A percentile compares a stretch with the other conserved stretches of the same genome.
These are phyloP conservation scores for Leptinotarsa juncta DNA, from an alignment of 2,888 invertebrate genomes.

Conservation along the genomic window DNA sequence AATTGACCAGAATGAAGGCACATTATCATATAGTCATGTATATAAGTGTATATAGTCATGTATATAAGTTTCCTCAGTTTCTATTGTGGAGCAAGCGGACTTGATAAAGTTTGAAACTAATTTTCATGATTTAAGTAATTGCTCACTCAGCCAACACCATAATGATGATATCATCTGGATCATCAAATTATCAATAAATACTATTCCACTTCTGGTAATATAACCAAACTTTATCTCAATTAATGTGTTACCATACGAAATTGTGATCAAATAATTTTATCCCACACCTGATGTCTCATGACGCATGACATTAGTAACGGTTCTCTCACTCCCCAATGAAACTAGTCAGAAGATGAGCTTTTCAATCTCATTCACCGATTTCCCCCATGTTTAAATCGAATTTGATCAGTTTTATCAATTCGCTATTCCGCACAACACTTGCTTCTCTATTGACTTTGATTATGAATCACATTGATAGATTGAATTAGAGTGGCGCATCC, in stretches of 20 bases:
- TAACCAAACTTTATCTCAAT: not conserved
- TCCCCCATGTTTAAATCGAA: slow-evolving; percentile 36
- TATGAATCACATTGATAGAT: slow-evolving; percentile 49
- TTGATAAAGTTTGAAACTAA: too few species aligned
- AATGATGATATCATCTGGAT: too few species aligned
- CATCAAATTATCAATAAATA: not conserved
- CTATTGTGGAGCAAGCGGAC: too few species aligned
- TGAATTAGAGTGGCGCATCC: slow-evolving; percentile 42
- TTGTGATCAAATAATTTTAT: slow-evolving; percentile 36
- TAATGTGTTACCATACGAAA: not conserved
- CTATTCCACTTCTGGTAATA: not conserved
- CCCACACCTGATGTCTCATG: slow-evolving; percentile 35
- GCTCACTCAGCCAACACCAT: too few species aligned
- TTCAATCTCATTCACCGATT: slow-evolving; percentile 31
- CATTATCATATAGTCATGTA: too few species aligned
- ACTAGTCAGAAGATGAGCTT: slow-evolving; percentile 27
- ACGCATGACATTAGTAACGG: slow-evolving; percentile 17
- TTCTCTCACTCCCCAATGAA: slow-evolving; percentile 22
- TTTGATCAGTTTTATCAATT: slow-evolving; percentile 42
- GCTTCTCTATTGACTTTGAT: slow-evolving; percentile 48
- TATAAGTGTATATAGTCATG: too few species aligned
- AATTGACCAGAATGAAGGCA: too few species aligned
- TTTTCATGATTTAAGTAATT: too few species aligned
- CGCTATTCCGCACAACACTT: slow-evolving; percentile 46
- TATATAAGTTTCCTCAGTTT: too few species aligned